Evolutionary conservation across 2,113 vertebrate genomes (phyloP).

Genomic region (Corythoichthys intestinalis): DNA sequence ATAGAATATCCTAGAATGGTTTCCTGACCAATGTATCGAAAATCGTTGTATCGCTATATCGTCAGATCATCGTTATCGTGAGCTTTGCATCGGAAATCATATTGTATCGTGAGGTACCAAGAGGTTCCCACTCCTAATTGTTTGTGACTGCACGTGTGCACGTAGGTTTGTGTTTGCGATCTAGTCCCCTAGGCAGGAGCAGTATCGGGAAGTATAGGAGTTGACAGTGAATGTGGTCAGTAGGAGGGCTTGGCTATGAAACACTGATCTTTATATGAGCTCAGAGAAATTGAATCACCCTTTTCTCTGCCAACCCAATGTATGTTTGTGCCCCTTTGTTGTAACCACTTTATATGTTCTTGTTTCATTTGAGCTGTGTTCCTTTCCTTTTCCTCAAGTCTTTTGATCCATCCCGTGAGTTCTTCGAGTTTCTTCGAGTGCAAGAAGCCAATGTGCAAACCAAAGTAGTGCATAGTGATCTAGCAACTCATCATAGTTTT

Average conservation of each 20-base stretch:
- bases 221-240: conserved; percentile 51
- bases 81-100: too few species aligned
- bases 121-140: not conserved
- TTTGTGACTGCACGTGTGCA: not conserved
- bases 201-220: conserved; percentile 51
- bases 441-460: not conserved
- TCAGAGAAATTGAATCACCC: conserved; percentile 51
- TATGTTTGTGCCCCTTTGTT: conserved; percentile 51
- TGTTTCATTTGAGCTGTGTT: conserved; percentile 21
- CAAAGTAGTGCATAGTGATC: not conserved
- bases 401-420: conserved; percentile 5
- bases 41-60: too few species aligned
- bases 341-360: conserved; percentile 46
- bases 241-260: conserved; percentile 41
- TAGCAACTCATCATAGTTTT: conserved; percentile 14
- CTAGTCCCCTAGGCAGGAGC: conserved; percentile 44
- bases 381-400: conserved; percentile 10
- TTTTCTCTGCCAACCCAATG: conserved; percentile 48
- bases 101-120: too few species aligned
- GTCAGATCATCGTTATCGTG: too few species aligned
- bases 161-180: conserved; percentile 15
- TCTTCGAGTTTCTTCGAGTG: not conserved
- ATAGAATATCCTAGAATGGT: too few species aligned
- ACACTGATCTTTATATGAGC: conserved; percentile 66
- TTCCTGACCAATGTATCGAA: too few species aligned